phyloP scores from a whole-genome alignment of 2,113 vertebrate genomes.

The Myodes glareolus region DNA sequence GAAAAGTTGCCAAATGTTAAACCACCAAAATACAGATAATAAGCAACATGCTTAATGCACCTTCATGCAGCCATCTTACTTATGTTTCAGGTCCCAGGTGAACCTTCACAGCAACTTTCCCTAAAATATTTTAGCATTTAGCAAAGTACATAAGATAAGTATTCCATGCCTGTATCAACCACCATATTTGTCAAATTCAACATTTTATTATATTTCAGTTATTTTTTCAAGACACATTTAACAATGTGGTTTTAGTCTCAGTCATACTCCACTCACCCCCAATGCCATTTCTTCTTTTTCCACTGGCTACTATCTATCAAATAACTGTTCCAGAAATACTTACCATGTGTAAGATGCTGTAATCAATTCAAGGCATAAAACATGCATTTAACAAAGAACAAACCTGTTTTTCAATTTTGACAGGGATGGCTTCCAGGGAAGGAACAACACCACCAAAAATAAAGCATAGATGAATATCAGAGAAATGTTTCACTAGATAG shows the following conservation, averaged over 20 bases:
- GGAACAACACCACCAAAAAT: not conserved
- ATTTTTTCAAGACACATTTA: no score
- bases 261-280: no score
- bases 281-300: not conserved
- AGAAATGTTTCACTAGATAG: not conserved
- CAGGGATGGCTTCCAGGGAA: not conserved
- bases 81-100: no score
- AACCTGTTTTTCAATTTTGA: not conserved
- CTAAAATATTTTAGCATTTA: no score
- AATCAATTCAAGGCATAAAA: not conserved
- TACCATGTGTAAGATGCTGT: not conserved
- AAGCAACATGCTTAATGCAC: not conserved
- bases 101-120: no score
- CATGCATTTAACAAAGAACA: not conserved
- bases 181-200: no score
- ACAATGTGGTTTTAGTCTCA: no score
- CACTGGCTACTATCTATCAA: not conserved
- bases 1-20: no score
- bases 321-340: not conserved
- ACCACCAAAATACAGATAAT: not conserved
- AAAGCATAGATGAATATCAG: not conserved
- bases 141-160: no score
- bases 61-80: no score
- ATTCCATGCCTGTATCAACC: no score
- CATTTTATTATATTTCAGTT: no score